Evolutionary conservation across 92 coral and sea anemone species (phyloP).

Genomic region (Palythoa grandis): DNA sequence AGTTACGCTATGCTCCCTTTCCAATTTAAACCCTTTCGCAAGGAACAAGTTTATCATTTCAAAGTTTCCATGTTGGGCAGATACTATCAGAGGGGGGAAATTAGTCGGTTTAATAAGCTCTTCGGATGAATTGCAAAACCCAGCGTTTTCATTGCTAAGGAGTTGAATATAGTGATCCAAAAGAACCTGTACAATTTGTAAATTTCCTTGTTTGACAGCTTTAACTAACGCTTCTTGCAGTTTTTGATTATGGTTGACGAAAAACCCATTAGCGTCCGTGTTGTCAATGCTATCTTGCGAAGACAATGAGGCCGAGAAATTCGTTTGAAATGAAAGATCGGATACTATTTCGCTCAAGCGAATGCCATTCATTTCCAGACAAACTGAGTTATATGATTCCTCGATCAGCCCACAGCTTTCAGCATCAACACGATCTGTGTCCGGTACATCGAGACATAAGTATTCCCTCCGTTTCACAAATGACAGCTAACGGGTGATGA

Average conservation of each 20-base stretch:
- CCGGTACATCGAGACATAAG: background rate
- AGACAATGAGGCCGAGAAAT: conserved; percentile 32
- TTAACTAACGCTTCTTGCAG: conserved; percentile 77
- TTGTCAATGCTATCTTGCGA: conserved; percentile 49
- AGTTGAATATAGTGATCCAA: conserved; percentile 78
- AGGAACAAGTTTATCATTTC: conserved; percentile 82
- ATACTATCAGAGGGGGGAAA: conserved; percentile 89
- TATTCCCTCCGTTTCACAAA: background rate
- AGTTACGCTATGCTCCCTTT: conserved; percentile 83
- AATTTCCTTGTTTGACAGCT: conserved; percentile 77
- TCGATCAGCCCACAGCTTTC: background rate
- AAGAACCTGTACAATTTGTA: conserved; percentile 66
- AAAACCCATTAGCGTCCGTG: conserved; percentile 71
- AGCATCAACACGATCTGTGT: background rate
- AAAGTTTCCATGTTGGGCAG: conserved; percentile 90
- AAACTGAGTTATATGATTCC: background rate
- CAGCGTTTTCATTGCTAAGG: conserved; percentile 53
- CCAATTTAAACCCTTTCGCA: conserved; percentile 82
- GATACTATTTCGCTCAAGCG: conserved; percentile 6
- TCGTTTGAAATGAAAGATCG: conserved; percentile 1
- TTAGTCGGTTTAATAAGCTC: conserved; percentile 54
- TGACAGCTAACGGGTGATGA: conserved; percentile 14
- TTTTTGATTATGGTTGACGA: conserved; percentile 70
- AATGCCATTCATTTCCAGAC: conserved; percentile 35
- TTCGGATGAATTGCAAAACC: conserved; percentile 34